Base-by-base conservation (phyloP, 2,797 vertebrate species). In the Melanotaenia boesemani region DNA sequence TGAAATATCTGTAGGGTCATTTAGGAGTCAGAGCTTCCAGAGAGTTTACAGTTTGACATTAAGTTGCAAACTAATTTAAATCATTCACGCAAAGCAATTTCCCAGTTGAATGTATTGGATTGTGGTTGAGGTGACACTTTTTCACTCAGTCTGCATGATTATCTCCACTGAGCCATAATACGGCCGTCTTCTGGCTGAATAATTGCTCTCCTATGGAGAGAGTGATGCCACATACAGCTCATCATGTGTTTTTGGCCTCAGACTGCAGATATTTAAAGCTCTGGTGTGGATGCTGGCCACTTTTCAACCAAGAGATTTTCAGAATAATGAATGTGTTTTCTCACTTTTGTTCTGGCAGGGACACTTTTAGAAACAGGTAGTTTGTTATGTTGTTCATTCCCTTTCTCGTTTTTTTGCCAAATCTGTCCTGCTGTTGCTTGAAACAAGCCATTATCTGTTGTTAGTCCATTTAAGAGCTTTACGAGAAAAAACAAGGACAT, bases 121-220 rank as follows among this genome's bases (percentile, higher is more conserved):
- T 36, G 34, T 41, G 7, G 18, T 16, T 62, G 26, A 67, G 8
- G 37, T 60, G 50, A 74, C 54, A 30, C 20, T 50, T 50, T 5
- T 61, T 64, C 30, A 52, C 44, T 46, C 48, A 62, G 1, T 3
- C 58, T 67, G 70, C 65, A 52, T 57, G 22, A 56, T 13, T 37
- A 10, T 70, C 74, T 76, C 15, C 37, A 8, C 5, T 39, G 24
- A 75, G 70, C 30, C 54, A 5, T 30, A 30, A 52, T 26, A 12
- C 34, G 46, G 36, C 64, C 22, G 63, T 30, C 72, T 57, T 54
- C 64, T 63, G 67, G 34, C 74, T 70, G 71, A 76, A 57, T 65
- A 70, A 83, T 66, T 67, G 55, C 65, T 72, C 37, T 74, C 64
- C 66, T 54, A 41, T 34, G 30, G 56, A 76, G 66, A 64, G 48